A percentile compares a stretch with the other conserved stretches of the same genome.
phyloP scores from a whole-genome alignment of 2,113 vertebrate species.

The Microcebus jonahi region DNA sequence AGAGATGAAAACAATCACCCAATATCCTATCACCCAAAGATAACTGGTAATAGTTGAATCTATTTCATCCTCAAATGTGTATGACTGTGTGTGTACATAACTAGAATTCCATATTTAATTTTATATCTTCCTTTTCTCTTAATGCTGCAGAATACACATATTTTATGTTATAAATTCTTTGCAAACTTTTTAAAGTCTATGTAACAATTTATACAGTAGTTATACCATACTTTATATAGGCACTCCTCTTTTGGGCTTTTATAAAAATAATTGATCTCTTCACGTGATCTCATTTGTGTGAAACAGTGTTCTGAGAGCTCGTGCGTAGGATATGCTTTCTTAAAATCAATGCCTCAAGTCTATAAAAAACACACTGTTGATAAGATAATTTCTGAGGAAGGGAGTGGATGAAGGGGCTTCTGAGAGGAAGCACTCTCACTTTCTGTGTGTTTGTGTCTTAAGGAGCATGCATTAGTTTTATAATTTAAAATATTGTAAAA shows the following conservation, averaged over 20 bases:
- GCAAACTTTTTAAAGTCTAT: not conserved
- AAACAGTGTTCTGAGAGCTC: not conserved
- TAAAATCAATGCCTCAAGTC: not conserved
- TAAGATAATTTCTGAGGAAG: not conserved
- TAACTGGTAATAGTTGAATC: not conserved
- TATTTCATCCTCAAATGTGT: not conserved
- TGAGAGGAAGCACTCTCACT: not conserved
- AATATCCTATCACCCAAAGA: not conserved
- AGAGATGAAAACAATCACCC: not conserved
- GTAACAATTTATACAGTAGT: not conserved
- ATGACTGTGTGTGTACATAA: not conserved
- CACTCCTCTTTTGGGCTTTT: not conserved
- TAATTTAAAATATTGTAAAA: slow-evolving; percentile 47
- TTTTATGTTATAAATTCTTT: not conserved
- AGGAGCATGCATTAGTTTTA: not conserved
- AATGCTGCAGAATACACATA: not conserved
- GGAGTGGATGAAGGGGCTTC: not conserved
- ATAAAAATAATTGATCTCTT: not conserved
- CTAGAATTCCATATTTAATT: not conserved
- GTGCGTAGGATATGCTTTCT: not conserved
- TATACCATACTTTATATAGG: not conserved
- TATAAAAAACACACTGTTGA: not conserved
- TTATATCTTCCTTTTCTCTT: slow-evolving; percentile 4
- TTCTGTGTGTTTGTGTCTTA: not conserved
- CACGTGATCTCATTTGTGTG: not conserved